A percentile compares a stretch with the other conserved stretches of the same genome.
phyloP scores from a whole-genome alignment of 2,888 invertebrate species.

The Schizotus pectinicornis region DNA sequence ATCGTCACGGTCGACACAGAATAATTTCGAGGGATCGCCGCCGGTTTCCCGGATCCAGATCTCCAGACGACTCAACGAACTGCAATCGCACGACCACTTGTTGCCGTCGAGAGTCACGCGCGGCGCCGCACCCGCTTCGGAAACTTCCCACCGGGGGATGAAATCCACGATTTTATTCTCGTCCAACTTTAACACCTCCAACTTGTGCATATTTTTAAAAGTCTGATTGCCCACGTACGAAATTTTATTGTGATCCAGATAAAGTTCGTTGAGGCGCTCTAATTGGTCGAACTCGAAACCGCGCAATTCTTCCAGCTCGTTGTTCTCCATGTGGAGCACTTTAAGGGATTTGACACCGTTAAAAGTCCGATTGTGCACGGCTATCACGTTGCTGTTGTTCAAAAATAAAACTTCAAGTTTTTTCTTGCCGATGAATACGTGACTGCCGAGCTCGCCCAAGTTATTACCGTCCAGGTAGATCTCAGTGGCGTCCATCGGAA shows the following conservation, averaged over 20 bases:
- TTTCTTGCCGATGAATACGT: conserved; percentile 87
- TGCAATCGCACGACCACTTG: conserved; percentile 85
- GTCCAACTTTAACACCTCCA: conserved; percentile 77
- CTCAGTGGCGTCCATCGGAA: conserved; percentile 90
- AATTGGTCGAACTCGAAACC: conserved; percentile 82
- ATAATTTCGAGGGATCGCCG: conserved; percentile 72
- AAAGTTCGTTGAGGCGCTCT: conserved; percentile 74
- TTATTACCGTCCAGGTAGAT: conserved; percentile 85
- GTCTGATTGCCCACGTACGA: conserved; percentile 76
- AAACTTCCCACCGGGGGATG: conserved; percentile 65
- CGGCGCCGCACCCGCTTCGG: conserved; percentile 62
- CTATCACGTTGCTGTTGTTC: conserved; percentile 78
- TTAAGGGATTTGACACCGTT: conserved; percentile 78
- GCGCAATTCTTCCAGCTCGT: conserved; percentile 72
- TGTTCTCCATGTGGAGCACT: conserved; percentile 79
- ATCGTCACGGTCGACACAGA: conserved; percentile 66
- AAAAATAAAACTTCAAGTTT: conserved; percentile 78
- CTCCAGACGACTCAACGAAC: conserved; percentile 71
- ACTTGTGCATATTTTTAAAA: conserved; percentile 73
- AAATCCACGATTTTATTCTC: conserved; percentile 80
- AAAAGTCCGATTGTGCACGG: conserved; percentile 81
- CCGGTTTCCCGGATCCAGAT: conserved; percentile 74
- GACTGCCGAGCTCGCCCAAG: conserved; percentile 78
- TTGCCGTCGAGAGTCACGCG: conserved; percentile 77
- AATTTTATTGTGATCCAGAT: conserved; percentile 78